Evolutionary conservation across 2,113 vertebrate genomes (phyloP).

Genomic region (Mormyrus lacerda): DNA sequence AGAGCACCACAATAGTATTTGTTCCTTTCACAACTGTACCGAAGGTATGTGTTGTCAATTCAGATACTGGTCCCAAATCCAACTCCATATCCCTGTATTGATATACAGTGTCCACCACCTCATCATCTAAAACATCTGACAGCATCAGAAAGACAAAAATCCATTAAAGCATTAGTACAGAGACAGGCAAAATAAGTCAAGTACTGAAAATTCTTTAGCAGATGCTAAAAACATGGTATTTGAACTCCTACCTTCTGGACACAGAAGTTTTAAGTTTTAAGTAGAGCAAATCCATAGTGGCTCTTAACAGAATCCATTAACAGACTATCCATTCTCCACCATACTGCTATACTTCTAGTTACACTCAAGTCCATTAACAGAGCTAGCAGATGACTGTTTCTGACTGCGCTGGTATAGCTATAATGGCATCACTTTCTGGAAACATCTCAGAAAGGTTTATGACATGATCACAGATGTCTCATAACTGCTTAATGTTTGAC

Average conservation of each 20-base stretch:
- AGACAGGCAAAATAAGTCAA: background rate
- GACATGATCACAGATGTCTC: background rate
- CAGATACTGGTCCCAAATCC: conserved; percentile 59
- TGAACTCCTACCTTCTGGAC: background rate
- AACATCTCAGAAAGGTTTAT: background rate
- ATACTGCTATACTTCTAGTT: background rate
- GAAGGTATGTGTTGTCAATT: conserved; percentile 74
- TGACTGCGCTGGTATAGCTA: background rate
- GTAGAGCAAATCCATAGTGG: background rate
- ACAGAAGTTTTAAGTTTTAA: background rate
- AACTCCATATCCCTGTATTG: conserved; percentile 60
- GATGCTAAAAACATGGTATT: background rate
- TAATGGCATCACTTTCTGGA: background rate
- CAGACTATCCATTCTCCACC: background rate
- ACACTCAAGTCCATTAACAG: background rate
- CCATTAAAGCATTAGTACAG: background rate
- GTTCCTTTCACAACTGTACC: conserved; percentile 42
- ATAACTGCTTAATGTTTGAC: no score
- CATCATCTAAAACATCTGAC: conserved; percentile 79
- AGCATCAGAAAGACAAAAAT: background rate
- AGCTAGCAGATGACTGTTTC: background rate
- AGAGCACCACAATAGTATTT: conserved; percentile 66
- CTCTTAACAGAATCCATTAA: background rate
- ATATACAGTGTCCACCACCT: conserved; percentile 72
- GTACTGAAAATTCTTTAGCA: background rate